These are phyloP conservation scores for Geotrypetes seraphini DNA, from an alignment of 2,797 vertebrate species.

Conservation along the genomic window DNA sequence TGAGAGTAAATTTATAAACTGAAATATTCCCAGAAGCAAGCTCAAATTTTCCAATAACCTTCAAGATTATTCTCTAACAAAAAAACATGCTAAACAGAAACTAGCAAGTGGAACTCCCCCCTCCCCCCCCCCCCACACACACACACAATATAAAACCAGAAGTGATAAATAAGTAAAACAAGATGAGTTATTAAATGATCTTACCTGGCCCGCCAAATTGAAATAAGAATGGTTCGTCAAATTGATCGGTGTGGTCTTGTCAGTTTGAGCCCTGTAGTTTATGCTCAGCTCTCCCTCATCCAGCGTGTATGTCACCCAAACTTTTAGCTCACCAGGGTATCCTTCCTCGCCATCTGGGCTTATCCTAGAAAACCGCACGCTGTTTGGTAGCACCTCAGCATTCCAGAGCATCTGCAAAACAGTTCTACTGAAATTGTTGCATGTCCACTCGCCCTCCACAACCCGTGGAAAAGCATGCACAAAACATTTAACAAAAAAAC, in stretches of 20 bases:
- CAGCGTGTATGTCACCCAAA: constrained; percentile 74
- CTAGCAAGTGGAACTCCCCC: no score
- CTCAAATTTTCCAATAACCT: no score
- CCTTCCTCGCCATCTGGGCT: constrained; percentile 86
- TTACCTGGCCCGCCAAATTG: constrained; percentile 85
- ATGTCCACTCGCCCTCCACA: not conserved
- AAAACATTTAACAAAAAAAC: not conserved
- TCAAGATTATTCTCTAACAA: no score
- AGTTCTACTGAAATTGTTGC: not conserved
- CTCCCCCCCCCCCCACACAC: no score
- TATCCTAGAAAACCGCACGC: constrained; percentile 63
- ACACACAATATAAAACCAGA: no score
- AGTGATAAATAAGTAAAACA: no score
- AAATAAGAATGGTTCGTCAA: constrained; percentile 92
- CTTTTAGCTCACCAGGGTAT: constrained; percentile 79
- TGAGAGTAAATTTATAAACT: no score
- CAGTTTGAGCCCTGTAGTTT: constrained; percentile 68
- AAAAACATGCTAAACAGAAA: no score
- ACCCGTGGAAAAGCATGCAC: constrained; percentile 1
- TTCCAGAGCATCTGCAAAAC: constrained; percentile 64
- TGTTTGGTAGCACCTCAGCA: constrained; percentile 51
- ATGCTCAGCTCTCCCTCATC: constrained; percentile 58
- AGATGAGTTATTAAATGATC: not conserved
- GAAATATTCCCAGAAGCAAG: no score
- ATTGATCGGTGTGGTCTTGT: constrained; percentile 75